Percentiles rank a stretch among this genome's conserved stretches.
phyloP scores from a whole-genome alignment of 1,140 invertebrate species.

The Macrostomum lignano region DNA sequence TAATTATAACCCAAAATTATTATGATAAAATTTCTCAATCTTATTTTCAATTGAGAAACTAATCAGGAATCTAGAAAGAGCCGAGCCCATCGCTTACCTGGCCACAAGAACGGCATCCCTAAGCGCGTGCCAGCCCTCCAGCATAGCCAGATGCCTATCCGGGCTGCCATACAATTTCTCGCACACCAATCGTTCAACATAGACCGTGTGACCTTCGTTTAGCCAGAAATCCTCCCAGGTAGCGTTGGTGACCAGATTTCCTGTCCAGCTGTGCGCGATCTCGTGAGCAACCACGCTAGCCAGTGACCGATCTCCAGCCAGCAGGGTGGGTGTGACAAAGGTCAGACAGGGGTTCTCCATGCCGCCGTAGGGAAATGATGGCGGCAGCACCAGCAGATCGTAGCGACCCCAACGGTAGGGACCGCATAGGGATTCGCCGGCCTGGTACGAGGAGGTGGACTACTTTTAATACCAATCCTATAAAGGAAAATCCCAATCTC shows the following conservation, averaged over 20 bases:
- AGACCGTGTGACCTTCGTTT: slow-evolving; percentile 79
- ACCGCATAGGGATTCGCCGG: slow-evolving; percentile 40
- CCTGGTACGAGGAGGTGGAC: no score
- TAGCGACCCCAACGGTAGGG: slow-evolving; percentile 33
- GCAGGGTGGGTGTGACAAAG: slow-evolving; percentile 61
- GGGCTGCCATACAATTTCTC: slow-evolving; percentile 37
- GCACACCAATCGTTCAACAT: slow-evolving; percentile 57
- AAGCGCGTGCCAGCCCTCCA: no score
- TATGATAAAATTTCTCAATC: no score
- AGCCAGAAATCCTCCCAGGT: slow-evolving; percentile 88
- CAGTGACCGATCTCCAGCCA: slow-evolving; percentile 62
- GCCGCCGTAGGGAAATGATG: slow-evolving; percentile 70
- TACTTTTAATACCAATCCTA: no score
- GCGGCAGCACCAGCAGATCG: slow-evolving; percentile 63
- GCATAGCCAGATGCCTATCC: no score
- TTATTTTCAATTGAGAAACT: no score
- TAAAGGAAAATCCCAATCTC: no score
- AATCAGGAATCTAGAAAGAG: no score
- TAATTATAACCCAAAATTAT: no score
- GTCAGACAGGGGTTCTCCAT: slow-evolving; percentile 92
- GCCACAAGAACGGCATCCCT: no score
- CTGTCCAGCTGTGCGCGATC: slow-evolving; percentile 77
- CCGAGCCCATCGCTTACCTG: no score
- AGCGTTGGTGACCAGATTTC: slow-evolving; percentile 61
- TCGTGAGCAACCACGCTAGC: slow-evolving; percentile 68